Conservation (phyloP, 1,140 invertebrate species). For the Drosophila pallidifrons region DNA sequence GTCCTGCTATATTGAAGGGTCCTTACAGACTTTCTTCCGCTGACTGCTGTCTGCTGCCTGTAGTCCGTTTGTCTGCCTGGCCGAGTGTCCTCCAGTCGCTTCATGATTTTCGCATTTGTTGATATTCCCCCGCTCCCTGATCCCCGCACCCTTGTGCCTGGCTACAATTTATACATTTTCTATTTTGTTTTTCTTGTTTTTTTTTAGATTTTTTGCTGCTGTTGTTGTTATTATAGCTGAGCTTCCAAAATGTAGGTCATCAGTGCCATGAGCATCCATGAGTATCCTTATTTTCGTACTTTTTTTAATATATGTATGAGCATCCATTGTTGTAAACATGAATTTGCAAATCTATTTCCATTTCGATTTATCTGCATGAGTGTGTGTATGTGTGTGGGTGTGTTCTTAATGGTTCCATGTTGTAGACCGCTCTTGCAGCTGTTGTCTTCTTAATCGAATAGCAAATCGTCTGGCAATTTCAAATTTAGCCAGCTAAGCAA, state of each 20-base stretch:
- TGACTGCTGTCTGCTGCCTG: conserved; percentile 8
- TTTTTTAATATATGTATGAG: conserved; percentile 43
- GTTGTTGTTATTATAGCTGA: conserved; percentile 4
- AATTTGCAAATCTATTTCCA: conserved; percentile 78
- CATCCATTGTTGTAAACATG: conserved; percentile 72
- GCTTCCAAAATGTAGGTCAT: conserved; percentile 49
- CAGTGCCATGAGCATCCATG: conserved; percentile 30
- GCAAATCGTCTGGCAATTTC: conserved; percentile 78
- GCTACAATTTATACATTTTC: conserved; percentile 35
- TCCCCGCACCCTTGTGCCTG: neutral
- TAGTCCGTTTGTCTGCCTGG: conserved; percentile 5
- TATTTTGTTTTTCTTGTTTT: conserved; percentile 20
- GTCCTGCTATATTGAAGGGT: conserved; percentile 67
- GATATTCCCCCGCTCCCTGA: conserved; percentile 8
- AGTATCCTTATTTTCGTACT: conserved; percentile 43
- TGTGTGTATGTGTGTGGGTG: conserved; percentile 26
- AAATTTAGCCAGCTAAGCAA: conserved; percentile 77
- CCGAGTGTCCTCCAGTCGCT: conserved; percentile 23
- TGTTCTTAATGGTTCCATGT: conserved; percentile 39
- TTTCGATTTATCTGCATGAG: conserved; percentile 61
- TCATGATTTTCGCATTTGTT: conserved; percentile 60
- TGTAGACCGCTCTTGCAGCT: conserved; percentile 27
- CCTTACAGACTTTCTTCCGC: conserved; percentile 70
- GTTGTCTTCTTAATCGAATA: conserved; percentile 76
- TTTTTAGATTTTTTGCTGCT: conserved; percentile 5